Evolutionary conservation across 2,113 vertebrate species (phyloP), one percentile per base, ranked within the genome.

Genomic region (Gymnogyps californianus): DNA sequence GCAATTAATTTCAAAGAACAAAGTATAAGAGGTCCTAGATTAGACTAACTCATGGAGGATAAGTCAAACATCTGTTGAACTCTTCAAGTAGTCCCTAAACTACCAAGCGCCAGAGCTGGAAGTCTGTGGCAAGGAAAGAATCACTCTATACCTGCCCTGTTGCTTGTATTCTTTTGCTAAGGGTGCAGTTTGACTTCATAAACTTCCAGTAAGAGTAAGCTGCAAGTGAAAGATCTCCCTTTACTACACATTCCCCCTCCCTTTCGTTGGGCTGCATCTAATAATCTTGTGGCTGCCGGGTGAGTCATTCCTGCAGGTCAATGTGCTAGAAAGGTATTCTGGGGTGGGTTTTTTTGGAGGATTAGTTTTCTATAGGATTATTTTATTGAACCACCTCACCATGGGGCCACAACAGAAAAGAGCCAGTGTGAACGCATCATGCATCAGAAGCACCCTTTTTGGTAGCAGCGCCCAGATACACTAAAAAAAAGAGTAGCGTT

Each of bases 331-430:
- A 84, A 59, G 49, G 31, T 57, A 72, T 64, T 90, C 38, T 34
- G 36, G 20, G 16, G 19, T 52, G n/a, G 16, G 2, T 0, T 0
- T 21, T 59, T 88, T 36, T 15, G 5, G 64, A 66, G 52, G 46
- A 84, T 75, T 58, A 62, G 13, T 78, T 93, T 89, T 82, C 65
- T 47, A 9, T 22, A 29, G 5, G 20, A 75, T 83, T 44, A 38
- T 70, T 70, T 75, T 32, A 90, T 67, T 67, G 61, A 94, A 90
- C 38, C 84, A 93, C 0, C 57, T 82, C 18, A 10, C 19, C 17
- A 17, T 13, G n/a, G 34, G 76, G 31, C 34, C 42, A n/a, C 58
- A 65, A 65, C 77, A 59, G 32, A 91, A 87, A 52, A 55, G 13
- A 42, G 25, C 14, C 74, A 49, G 2, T 42, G 42, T 47, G 67